phyloP scores from a whole-genome alignment of 2,113 vertebrate species.

The Thunnus maccoyii region DNA sequence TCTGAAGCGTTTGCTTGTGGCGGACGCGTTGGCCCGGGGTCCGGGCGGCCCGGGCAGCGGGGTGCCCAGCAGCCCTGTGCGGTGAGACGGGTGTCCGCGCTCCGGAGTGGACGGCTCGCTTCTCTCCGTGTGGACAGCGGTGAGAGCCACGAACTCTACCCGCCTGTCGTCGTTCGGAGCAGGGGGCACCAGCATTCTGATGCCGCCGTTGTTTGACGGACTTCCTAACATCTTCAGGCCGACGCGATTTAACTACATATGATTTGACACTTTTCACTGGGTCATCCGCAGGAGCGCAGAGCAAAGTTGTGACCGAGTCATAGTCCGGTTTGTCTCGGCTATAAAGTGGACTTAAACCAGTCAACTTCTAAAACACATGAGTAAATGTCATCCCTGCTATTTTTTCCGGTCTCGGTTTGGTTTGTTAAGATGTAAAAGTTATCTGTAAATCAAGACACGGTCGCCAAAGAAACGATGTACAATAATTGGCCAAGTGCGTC shows the following conservation, averaged over 20 bases:
- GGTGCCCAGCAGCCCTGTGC: constrained; percentile 90
- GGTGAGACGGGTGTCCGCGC: constrained; percentile 86
- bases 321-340: constrained; percentile 34
- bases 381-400: neutral
- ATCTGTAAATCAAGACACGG: constrained; percentile 68
- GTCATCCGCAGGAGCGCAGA: constrained; percentile 20
- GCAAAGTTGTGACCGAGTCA: constrained; percentile 68
- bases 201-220: constrained; percentile 88
- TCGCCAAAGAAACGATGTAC: constrained; percentile 45
- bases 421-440: constrained; percentile 51
- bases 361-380: constrained; percentile 7
- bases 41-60: constrained; percentile 86
- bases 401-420: neutral
- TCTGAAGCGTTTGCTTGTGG: constrained; percentile 88
- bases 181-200: constrained; percentile 85
- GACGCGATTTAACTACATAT: constrained; percentile 36
- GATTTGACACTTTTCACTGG: constrained; percentile 30
- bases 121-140: constrained; percentile 89
- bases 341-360: constrained; percentile 39
- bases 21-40: constrained; percentile 83
- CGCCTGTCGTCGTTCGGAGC: constrained; percentile 83
- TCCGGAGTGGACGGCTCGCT: constrained; percentile 87
- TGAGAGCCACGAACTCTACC: constrained; percentile 91
- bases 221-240: constrained; percentile 79
- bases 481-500: constrained; percentile 35